Conservation (phyloP, 2,888 invertebrate genomes). For the Clunio marinus region DNA sequence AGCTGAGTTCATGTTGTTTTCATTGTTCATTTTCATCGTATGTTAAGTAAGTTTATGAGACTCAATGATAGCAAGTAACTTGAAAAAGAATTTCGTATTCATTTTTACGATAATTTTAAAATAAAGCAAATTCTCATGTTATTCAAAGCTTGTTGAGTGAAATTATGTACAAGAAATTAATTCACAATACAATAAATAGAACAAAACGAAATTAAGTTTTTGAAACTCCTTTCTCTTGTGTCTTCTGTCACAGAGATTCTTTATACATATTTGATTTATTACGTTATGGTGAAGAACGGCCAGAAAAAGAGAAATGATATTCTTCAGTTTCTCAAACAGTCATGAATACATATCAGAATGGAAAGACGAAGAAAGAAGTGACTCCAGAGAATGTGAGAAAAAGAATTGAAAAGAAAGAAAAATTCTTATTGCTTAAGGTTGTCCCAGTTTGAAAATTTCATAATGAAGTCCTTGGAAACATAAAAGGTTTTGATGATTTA, state of each 20-base stretch:
- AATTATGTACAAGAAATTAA: not conserved
- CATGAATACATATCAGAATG: constrained; percentile 20
- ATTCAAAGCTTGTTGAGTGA: not conserved
- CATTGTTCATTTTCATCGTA: not conserved
- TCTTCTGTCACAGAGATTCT: constrained; percentile 6
- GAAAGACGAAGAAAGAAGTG: not conserved
- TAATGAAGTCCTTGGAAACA: too few species aligned
- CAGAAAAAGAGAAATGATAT: not conserved
- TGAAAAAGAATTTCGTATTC: too few species aligned
- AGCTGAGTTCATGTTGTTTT: constrained; percentile 9
- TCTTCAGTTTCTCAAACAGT: not conserved
- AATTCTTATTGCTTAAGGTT: too few species aligned
- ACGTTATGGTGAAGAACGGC: not conserved
- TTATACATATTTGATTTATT: constrained; percentile 27
- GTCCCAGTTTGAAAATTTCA: too few species aligned
- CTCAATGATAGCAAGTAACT: too few species aligned
- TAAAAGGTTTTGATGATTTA: too few species aligned
- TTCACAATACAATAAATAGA: constrained; percentile 3
- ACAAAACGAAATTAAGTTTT: not conserved
- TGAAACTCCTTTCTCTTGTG: not conserved
- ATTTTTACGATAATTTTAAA: too few species aligned
- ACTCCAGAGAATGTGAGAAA: too few species aligned
- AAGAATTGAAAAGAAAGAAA: not conserved
- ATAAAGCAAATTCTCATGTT: too few species aligned
- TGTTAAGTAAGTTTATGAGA: too few species aligned